Percentiles rank a stretch among this genome's conserved stretches.
phyloP scores from a whole-genome alignment of 1,140 invertebrate genomes.

The Drosophila simulans region DNA sequence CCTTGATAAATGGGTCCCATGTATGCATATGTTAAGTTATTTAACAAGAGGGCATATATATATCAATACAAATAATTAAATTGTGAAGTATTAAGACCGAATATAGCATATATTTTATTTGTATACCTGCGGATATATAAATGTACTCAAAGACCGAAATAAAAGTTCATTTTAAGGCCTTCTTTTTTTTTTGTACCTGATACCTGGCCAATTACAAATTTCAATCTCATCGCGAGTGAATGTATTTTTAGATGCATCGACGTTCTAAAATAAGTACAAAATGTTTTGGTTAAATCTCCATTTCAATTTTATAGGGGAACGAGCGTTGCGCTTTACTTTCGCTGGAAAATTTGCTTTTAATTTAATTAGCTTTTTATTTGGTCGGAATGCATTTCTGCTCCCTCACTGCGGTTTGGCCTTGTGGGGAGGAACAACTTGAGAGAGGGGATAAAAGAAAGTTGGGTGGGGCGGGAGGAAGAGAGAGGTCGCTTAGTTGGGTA shows the following conservation, averaged over 20 bases:
- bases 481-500: slow-evolving; percentile 30
- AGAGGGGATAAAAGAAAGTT: slow-evolving; percentile 8
- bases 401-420: slow-evolving; percentile 15
- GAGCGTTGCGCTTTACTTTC: slow-evolving; percentile 20
- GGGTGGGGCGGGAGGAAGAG: not conserved
- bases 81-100: not conserved
- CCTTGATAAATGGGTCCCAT: slow-evolving; percentile 14
- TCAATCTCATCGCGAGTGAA: no score
- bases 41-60: not conserved
- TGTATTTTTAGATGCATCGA: slow-evolving; percentile 4
- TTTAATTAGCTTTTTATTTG: slow-evolving; percentile 54
- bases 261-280: slow-evolving; percentile 10
- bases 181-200: not conserved
- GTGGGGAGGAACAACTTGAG: not conserved
- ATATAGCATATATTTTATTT: no score
- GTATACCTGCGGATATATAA: no score
- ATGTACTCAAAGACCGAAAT: no score
- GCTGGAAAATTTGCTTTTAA: slow-evolving; percentile 35
- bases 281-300: slow-evolving; percentile 2
- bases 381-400: slow-evolving; percentile 34
- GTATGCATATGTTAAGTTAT: slow-evolving; percentile 22
- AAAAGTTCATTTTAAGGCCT: not conserved
- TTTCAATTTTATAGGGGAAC: not conserved
- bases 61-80: not conserved
- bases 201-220: not conserved